Base-by-base conservation (phyloP, 2,888 invertebrate genomes). In the Phymatocera aterrima region DNA sequence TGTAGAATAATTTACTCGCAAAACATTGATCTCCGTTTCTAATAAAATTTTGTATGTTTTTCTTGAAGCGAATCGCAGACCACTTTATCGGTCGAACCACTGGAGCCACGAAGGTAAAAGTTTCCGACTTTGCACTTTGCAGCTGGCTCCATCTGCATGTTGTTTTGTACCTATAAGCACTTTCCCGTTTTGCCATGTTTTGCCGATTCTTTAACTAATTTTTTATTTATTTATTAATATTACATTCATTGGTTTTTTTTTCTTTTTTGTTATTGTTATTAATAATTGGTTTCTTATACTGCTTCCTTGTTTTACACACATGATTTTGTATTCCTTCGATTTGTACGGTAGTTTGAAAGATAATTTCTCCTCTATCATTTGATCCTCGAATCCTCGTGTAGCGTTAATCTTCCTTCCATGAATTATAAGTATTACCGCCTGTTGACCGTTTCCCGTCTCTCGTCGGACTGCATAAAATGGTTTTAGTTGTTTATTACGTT, bases 21-120 rank as follows among this genome's bases (percentile, higher is more conserved):
- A 68, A 51, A 48, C 51, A 51, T 31, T 51, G 51, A 51, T 10
- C 37, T 40, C 51, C 15, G 37, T 40, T 57, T 75, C 75, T 86
- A 86, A 85, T 81, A 64, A 31, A 34, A 79, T 80, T 75, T 81
- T 84, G 86, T 83, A 84, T 84, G 84, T 85, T 87, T 83, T 83
- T 83, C 84, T 84, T 87, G 84, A 88, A 89, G 89, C 88, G 84
- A 84, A 78, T 70, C 82, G 83, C 84, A 84, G 84, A 84, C 82
- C 84, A 87, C 74, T 64, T 88, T 90, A 86, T 88, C 87, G 79
- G 87, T 89, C 84, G 89, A 89, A 83, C 83, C 85, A 83, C 83
- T 87, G 86, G 89, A 89, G 82, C 88, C 88, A 82, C 89, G 89
- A 87, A 90, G 90, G 90, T 90, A 90, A 90, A 86, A 77, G 87